Conservation (phyloP, 2,888 invertebrate genomes). For the Ophion obscuratus region DNA sequence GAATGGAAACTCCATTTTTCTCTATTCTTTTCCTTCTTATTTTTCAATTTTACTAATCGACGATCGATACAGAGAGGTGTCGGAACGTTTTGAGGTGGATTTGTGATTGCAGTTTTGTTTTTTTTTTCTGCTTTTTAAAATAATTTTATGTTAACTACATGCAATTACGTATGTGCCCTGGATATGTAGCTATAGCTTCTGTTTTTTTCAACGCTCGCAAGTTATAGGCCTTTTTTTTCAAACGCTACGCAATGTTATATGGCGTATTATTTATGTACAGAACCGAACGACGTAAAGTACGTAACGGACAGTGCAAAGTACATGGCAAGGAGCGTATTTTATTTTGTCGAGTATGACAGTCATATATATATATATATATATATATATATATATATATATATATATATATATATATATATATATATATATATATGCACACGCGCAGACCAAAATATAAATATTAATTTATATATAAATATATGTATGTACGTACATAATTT, state of each 20-base stretch:
- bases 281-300: not conserved
- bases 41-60: slow-evolving; percentile 42
- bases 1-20: not conserved
- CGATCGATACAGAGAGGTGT: slow-evolving; percentile 55
- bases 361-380: not conserved
- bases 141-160: slow-evolving; percentile 57
- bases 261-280: not conserved
- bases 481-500: no score
- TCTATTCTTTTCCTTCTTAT: slow-evolving; percentile 11
- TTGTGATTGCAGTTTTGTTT: slow-evolving; percentile 46
- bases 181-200: slow-evolving; percentile 59
- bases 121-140: slow-evolving; percentile 28
- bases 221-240: slow-evolving; percentile 36
- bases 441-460: not conserved
- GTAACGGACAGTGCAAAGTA: not conserved
- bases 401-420: no score
- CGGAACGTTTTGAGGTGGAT: slow-evolving; percentile 64
- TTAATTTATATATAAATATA: not conserved
- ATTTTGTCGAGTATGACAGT: not conserved
- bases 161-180: slow-evolving; percentile 63
- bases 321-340: not conserved
- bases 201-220: not conserved
- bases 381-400: not conserved
- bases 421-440: not conserved
- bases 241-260: slow-evolving; percentile 45